phyloP scores from a whole-genome alignment of 2,888 invertebrate species.

The Pandemis corylana region DNA sequence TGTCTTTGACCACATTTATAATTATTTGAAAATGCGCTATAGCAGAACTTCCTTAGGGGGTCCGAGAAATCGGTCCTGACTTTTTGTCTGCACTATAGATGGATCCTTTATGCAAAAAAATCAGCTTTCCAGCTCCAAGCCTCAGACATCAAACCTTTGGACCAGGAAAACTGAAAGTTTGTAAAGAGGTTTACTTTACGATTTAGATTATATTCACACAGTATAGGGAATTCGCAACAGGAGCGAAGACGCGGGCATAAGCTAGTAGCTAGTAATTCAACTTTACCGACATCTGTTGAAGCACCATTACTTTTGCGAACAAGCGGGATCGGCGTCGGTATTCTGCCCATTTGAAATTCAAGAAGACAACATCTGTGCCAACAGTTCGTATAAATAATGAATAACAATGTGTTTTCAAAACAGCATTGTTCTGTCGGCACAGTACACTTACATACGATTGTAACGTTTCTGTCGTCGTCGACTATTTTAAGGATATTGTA shows the following conservation, averaged over 20 bases:
- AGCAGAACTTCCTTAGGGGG: no score
- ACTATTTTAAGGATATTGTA: slow-evolving; percentile 10
- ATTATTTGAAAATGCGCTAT: no score
- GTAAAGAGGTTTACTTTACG: no score
- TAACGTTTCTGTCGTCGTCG: background rate
- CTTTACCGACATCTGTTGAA: background rate
- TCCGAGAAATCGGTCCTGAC: no score
- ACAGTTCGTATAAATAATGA: slow-evolving; percentile 46
- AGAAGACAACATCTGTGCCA: slow-evolving; percentile 42
- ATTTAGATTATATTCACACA: no score
- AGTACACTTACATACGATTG: slow-evolving; percentile 21
- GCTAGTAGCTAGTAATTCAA: background rate
- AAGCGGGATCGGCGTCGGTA: background rate
- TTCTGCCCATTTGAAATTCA: slow-evolving; percentile 31
- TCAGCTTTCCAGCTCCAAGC: no score
- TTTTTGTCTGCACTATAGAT: no score
- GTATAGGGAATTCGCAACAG: no score
- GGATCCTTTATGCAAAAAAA: no score
- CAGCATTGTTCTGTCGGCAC: slow-evolving; percentile 28
- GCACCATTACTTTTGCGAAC: slow-evolving; percentile 13
- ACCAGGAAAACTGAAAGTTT: no score
- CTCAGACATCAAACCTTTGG: no score
- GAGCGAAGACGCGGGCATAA: no score
- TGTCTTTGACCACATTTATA: background rate
- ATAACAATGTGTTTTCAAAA: slow-evolving; percentile 45